phyloP scores from a whole-genome alignment of 2,888 invertebrate genomes.

The Agrotis ipsilon region DNA sequence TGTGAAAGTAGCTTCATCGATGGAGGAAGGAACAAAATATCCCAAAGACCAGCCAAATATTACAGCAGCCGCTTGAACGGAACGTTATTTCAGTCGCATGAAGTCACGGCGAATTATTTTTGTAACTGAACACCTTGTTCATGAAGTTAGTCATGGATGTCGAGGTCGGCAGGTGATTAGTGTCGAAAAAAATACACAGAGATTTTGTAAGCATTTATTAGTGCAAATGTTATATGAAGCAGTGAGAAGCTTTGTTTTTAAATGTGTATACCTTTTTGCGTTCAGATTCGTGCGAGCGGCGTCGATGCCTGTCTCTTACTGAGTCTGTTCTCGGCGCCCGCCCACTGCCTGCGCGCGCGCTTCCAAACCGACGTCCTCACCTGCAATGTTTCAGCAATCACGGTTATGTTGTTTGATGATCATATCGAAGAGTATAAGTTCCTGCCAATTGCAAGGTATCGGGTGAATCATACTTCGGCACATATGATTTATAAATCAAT shows the following conservation, averaged over 20 bases:
- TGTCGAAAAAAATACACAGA: conserved; percentile 76
- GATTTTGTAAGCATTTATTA: conserved; percentile 85
- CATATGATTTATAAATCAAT: conserved; percentile 52
- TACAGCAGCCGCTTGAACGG: conserved; percentile 67
- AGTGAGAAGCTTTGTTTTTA: conserved; percentile 70
- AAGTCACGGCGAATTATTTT: conserved; percentile 88
- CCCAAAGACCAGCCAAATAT: conserved; percentile 52
- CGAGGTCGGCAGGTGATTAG: conserved; percentile 84
- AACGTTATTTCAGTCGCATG: conserved; percentile 86
- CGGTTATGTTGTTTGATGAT: conserved; percentile 69
- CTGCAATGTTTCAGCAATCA: conserved; percentile 83
- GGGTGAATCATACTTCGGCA: conserved; percentile 63
- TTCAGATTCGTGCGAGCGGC: conserved; percentile 90
- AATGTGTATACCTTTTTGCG: conserved; percentile 87
- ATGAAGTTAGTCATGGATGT: conserved; percentile 85
- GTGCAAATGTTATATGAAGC: conserved; percentile 87
- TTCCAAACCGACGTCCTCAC: conserved; percentile 77
- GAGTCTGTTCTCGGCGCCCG: conserved; percentile 77
- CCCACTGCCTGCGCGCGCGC: conserved; percentile 78
- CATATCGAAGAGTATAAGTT: conserved; percentile 63
- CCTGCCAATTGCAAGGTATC: conserved; percentile 51
- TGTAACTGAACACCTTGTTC: conserved; percentile 83
- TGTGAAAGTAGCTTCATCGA: conserved; percentile 15
- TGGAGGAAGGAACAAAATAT: conserved; percentile 56
- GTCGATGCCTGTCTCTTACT: conserved; percentile 88